phyloP scores from a whole-genome alignment of 2,797 vertebrate genomes.

The Lepus oiostolus region DNA sequence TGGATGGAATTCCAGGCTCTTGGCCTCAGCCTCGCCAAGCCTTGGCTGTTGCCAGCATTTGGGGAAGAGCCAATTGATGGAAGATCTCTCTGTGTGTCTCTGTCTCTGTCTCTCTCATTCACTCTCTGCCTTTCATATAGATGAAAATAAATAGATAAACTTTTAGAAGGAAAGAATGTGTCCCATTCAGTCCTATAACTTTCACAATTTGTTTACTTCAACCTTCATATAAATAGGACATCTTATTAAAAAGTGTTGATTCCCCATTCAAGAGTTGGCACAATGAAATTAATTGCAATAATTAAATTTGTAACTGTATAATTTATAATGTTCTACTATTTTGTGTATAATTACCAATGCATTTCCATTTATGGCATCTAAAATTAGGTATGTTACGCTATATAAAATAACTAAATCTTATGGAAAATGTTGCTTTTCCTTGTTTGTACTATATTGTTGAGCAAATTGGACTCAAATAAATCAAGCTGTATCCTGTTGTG shows the following conservation, averaged over 20 bases:
- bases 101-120: too few species aligned
- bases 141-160: too few species aligned
- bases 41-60: too few species aligned
- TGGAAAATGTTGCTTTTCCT: not conserved
- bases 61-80: too few species aligned
- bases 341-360: constrained; percentile 36
- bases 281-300: constrained; percentile 35
- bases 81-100: too few species aligned
- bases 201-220: not conserved
- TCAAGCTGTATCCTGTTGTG: not conserved
- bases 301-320: not conserved
- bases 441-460: not conserved
- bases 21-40: too few species aligned
- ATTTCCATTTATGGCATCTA: not conserved
- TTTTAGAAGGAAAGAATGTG: too few species aligned
- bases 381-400: not conserved
- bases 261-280: not conserved
- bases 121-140: too few species aligned
- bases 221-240: not conserved
- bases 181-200: not conserved
- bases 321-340: not conserved
- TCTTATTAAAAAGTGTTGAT: not conserved
- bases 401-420: constrained; percentile 19
- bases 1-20: too few species aligned
- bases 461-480: not conserved